These are phyloP conservation scores for Drosophila ohnishii DNA, from an alignment of 1,140 invertebrate genomes.

Conservation along the genomic window DNA sequence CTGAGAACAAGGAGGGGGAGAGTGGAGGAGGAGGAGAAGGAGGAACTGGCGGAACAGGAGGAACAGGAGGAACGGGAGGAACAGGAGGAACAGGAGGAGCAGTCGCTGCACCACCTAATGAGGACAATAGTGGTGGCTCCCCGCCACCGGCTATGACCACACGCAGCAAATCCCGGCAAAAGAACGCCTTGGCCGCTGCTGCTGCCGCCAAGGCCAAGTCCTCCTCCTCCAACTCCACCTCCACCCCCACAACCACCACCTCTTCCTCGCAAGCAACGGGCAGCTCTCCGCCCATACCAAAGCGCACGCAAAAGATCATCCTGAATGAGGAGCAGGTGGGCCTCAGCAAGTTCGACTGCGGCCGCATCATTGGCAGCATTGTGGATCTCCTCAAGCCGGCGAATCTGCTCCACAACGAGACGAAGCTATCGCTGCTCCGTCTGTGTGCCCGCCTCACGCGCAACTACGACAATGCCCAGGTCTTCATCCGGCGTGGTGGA, in stretches of 20 bases:
- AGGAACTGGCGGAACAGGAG: not conserved
- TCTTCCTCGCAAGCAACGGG: not conserved
- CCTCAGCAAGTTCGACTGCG: slow-evolving; percentile 74
- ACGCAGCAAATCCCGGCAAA: slow-evolving; percentile 65
- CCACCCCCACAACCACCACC: too few relatives aligned
- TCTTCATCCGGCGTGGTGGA: slow-evolving; percentile 90
- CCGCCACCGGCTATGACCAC: slow-evolving; percentile 56
- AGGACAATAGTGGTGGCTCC: not conserved
- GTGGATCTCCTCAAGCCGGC: slow-evolving; percentile 86
- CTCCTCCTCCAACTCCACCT: not conserved
- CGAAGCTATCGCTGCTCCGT: slow-evolving; percentile 91
- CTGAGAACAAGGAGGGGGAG: not conserved
- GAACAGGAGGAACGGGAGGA: not conserved
- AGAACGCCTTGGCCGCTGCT: slow-evolving; percentile 53
- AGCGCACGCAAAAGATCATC: slow-evolving; percentile 67
- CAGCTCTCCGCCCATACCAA: slow-evolving; percentile 44
- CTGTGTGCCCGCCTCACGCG: slow-evolving; percentile 90
- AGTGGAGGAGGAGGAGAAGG: not conserved
- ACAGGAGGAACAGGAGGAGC: not conserved
- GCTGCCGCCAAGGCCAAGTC: slow-evolving; percentile 49
- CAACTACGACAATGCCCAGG: slow-evolving; percentile 89
- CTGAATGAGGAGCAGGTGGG: slow-evolving; percentile 73
- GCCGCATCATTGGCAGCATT: slow-evolving; percentile 85
- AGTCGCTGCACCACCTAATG: not conserved
- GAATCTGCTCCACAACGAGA: slow-evolving; percentile 89